These are phyloP conservation scores for Calliphora vomitoria DNA, from an alignment of 2,888 invertebrate species.

Conservation along the genomic window DNA sequence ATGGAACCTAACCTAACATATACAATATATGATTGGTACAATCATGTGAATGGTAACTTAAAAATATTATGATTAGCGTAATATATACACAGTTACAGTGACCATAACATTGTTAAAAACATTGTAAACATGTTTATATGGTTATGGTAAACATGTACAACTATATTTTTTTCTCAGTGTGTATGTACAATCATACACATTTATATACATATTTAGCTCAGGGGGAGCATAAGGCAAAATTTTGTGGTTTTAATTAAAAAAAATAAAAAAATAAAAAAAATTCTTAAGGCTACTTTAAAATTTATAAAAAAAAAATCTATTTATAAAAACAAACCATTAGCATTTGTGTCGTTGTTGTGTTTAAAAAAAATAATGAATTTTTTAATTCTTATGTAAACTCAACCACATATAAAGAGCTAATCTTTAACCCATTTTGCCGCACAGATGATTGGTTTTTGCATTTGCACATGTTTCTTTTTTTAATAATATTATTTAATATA, in stretches of 20 bases:
- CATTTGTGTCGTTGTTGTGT: constrained; percentile 27
- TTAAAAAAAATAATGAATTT: constrained; percentile 18
- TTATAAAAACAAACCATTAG: constrained; percentile 18
- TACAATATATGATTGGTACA: too few species aligned
- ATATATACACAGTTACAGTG: too few species aligned
- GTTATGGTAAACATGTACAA: too few species aligned
- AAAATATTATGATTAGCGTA: too few species aligned
- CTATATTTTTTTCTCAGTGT: too few species aligned
- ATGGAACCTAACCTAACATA: too few species aligned
- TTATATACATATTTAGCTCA: background rate
- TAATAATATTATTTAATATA: background rate
- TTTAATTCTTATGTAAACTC: constrained; percentile 1
- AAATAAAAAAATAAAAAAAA: constrained; percentile 13
- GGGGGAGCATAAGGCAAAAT: constrained; percentile 40
- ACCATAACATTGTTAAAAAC: too few species aligned
- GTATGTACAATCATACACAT: too few species aligned
- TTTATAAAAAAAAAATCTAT: background rate
- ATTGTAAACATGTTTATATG: too few species aligned
- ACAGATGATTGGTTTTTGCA: background rate
- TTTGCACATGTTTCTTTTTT: constrained; percentile 24
- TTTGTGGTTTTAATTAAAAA: constrained; percentile 56
- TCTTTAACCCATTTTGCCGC: constrained; percentile 25
- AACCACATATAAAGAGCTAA: constrained; percentile 39
- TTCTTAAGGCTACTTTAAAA: constrained; percentile 51
- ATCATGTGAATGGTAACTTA: too few species aligned